Evolutionary conservation across 2,797 vertebrate species (phyloP), one percentile per base, ranked within the genome.

Genomic region (Kryptopterus vitreolus): DNA sequence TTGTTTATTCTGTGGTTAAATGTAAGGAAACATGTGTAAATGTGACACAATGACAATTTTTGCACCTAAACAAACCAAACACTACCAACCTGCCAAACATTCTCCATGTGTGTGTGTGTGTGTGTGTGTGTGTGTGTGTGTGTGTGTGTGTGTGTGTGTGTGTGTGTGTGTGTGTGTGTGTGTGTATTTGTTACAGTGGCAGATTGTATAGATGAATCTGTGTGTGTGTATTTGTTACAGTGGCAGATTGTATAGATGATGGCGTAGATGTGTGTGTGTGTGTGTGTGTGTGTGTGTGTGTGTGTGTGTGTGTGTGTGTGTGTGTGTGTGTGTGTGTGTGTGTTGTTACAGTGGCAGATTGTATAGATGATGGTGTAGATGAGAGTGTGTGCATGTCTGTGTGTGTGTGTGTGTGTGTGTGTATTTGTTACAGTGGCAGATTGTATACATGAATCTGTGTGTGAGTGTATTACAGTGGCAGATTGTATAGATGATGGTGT

Each of bases 1-100:
- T 3, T 70, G 48, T 70, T 70, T 70, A 52, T 58, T 52, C 22
- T 69, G 43, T 76, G 48, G 71, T 31, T 38, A 50, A 63, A 63
- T 69, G 69, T 53, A 24, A 53, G 48, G 50, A 53, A 65, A 29
- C 69, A 66, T 31, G 52, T 65, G 61, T 46, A 61, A 22, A 22
- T 20, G 12, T 52, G 26, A 52, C 43, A 69, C 43, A 69, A 48
- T 69, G 24, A 50, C 4, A 15, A 7, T 52, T 72, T 79, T 22
- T 78, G 38, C 24, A 33, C 48, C 26, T 55, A 55, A 65, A 52
- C 58, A 43, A 43, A 43, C 52, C 18, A 73, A 57, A 65, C 70
- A 52, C 10, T 38, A 22, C 11, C 29, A 38, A 53, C 58, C 77
- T 62, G 77, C 55, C 46, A 72, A 61, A 52, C 69, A 18, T 48